Conservation (phyloP, 2,888 invertebrate genomes). For the Sarcophaga rosellei region DNA sequence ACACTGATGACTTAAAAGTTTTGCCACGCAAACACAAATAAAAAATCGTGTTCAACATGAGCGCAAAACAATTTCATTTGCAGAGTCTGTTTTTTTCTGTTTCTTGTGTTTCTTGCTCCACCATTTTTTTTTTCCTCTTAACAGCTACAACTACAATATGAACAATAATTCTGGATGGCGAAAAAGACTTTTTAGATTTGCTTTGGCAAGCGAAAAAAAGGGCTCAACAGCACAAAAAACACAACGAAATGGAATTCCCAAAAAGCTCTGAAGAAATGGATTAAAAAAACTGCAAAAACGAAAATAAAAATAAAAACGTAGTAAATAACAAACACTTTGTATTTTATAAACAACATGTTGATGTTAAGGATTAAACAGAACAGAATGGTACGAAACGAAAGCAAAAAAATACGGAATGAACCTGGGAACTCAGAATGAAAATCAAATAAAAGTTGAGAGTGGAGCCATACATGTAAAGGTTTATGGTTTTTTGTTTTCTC, state of each 20-base stretch:
- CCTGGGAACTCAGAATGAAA: conserved; percentile 18
- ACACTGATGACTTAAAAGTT: conserved; percentile 58
- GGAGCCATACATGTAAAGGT: conserved; percentile 13
- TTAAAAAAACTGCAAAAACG: conserved; percentile 19
- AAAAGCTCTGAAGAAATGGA: conserved; percentile 33
- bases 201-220: conserved; percentile 32
- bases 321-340: conserved; percentile 15
- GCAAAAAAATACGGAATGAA: neutral
- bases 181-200: conserved; percentile 44
- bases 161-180: neutral
- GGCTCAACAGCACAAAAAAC: neutral
- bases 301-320: neutral
- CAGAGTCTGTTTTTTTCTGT: neutral
- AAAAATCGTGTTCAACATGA: conserved; percentile 43
- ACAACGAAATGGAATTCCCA: conserved; percentile 46
- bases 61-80: conserved; percentile 7
- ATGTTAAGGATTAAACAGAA: conserved; percentile 39
- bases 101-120: neutral
- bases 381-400: neutral
- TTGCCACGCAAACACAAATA: conserved; percentile 52
- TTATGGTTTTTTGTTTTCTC: conserved; percentile 15
- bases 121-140: conserved; percentile 9
- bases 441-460: neutral
- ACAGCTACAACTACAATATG: conserved; percentile 1
- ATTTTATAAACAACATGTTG: conserved; percentile 55